Base-by-base conservation (phyloP, 2,113 vertebrate species). In the Dicaeum eximium region DNA sequence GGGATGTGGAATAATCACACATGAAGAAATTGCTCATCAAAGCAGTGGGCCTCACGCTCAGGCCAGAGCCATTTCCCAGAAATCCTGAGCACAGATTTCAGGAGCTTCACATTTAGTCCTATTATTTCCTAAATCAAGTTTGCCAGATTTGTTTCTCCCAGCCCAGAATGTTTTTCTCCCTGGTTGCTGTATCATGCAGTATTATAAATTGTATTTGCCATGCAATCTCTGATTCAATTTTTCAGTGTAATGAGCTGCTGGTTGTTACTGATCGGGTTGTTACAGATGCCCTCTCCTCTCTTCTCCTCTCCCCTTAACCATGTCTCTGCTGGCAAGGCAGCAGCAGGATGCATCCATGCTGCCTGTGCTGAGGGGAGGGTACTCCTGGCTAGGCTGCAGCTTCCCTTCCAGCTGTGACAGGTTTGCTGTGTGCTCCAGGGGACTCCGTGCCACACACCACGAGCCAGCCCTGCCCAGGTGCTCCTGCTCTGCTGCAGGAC, bases 401-500 rank as follows among this genome's bases (percentile, higher is more conserved):
- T 40, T 37, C 66, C 73, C 33, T 30, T 67, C 37, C 71, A 57
- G 11, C 51, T 30, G 37, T 3, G 1, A 3, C 22, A 67, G 38
- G 3, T 54, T 47, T 74, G 80, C n/a, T 6, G 4, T 2, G 31
- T 33, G 37, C 56, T 78, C 66, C 37, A 40, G 23, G 51, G 73
- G 54, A 9, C 40, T 19, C 25, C 0, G 0, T 13, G 10, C 28
- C 33, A 5, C 33, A 7, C 3, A 3, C 1, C 3, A 2, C 1
- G 11, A 66, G n/a, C 56, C 51, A 69, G 83, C 60, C 60, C 77
- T 71, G 45, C 25, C 4, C 4, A 25, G 42, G 2, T 15, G 70
- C n/a, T 56, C 47, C 53, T n/a, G 47, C 58, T 2, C 9, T 42
- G 45, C 64, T 64, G 58, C 10, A 4, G 54, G 57, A 71, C 33